Base-by-base conservation (phyloP, 2,113 vertebrate genomes). In the Sterrhoptilus dennistouni region DNA sequence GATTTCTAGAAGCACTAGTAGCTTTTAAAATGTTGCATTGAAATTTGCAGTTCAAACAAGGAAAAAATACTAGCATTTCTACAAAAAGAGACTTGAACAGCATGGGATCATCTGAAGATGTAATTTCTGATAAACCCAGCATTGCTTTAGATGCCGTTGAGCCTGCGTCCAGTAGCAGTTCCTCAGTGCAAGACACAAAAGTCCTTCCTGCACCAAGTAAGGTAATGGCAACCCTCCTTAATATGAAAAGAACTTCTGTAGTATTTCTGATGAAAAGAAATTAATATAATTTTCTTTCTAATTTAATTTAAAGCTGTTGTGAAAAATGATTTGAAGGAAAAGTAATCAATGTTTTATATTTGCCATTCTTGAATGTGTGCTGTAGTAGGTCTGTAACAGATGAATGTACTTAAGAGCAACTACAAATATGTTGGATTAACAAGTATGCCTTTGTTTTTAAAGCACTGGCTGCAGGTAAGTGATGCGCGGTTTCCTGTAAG, bases 81-180 rank as follows among this genome's bases (percentile, higher is more conserved):
- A 54, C 86, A 56, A 88, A 50, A 80, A 95, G 88, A 52, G 53
- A 66, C 29, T 49, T 83, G 14, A 97, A 25, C 20, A 97, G 96
- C 28, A 87, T 96, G 11, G 97, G 78, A 7, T 98, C 98, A 5
- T 96, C 56, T 29, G 97, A 98, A 90, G 98, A 98, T 71, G 74
- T 97, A 14, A 95, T 93, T 36, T 98, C 96, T 19, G 98, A 98
- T 92, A 98, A 96, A 12, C 95, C 98, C 13, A 97, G 98, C 19
- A 21, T 95, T 31, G 79, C 97, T 38, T 98, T 95, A 15, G 98
- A 98, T 79, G 66, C 96, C 27, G 98, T 97, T 22, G 98, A 98
- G 87, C 97, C 96, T 40, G 98, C 97, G 0, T 83, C 98, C 44
- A 98, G 98, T 91, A 97, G 93, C 83, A 97, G 97, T 69, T 89